Percentiles rank a stretch among this genome's conserved stretches.
phyloP scores from a whole-genome alignment of 2,113 vertebrate genomes.

The Rhabdomys dilectus region DNA sequence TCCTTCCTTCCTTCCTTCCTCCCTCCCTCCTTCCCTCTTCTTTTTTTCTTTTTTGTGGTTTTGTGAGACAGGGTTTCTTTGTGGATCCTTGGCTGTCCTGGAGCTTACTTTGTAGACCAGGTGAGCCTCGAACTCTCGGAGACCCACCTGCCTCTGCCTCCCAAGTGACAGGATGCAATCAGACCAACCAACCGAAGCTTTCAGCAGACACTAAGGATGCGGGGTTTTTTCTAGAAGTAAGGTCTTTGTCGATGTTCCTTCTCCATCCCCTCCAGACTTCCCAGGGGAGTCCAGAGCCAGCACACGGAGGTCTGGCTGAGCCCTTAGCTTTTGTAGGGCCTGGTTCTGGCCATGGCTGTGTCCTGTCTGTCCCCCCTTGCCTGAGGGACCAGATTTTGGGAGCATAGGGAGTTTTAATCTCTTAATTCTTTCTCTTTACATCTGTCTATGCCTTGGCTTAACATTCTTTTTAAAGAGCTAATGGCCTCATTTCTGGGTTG shows the following conservation, averaged over 20 bases:
- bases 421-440: constrained; percentile 69
- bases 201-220: fast-evolving
- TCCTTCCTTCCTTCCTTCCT: too few species aligned
- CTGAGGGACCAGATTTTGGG: constrained; percentile 64
- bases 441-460: constrained; percentile 38
- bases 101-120: too few species aligned
- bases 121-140: too few species aligned
- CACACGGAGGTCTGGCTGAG: not conserved
- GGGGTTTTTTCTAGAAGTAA: not conserved
- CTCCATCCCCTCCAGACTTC: not conserved
- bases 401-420: constrained; percentile 71
- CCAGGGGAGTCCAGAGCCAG: not conserved
- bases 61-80: too few species aligned
- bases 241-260: not conserved
- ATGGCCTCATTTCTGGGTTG: constrained; percentile 45
- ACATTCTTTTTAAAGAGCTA: constrained; percentile 5
- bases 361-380: not conserved
- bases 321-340: not conserved
- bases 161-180: too few species aligned
- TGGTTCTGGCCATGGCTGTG: not conserved
- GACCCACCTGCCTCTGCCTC: too few species aligned
- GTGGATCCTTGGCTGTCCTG: too few species aligned
- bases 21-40: fast-evolving
- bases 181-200: too few species aligned
- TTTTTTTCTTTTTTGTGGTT: too few species aligned